A percentile compares a stretch with the other conserved stretches of the same genome.
Conservation (phyloP, 2,888 invertebrate genomes). For the Drosophila tanythrix region DNA sequence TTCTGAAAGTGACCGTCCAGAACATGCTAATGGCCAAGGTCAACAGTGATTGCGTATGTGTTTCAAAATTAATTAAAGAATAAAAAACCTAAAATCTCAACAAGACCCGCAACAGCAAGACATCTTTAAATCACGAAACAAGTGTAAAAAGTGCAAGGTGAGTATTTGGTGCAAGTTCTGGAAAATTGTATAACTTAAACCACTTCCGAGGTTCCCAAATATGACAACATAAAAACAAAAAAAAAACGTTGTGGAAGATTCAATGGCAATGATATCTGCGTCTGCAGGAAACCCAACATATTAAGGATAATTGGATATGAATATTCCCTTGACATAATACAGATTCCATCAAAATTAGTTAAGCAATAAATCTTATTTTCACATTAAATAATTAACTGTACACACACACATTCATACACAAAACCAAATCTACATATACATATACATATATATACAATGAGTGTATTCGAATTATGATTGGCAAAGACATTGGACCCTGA, state of each 20-base stretch:
- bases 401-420: background rate
- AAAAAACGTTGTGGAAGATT: background rate
- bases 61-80: background rate
- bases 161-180: background rate
- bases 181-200: background rate
- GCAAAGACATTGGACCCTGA: background rate
- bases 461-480: background rate
- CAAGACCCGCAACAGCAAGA: background rate
- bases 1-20: slow-evolving; percentile 62
- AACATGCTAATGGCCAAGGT: background rate
- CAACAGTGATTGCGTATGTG: background rate
- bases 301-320: background rate
- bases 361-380: background rate
- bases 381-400: background rate
- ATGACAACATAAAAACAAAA: background rate
- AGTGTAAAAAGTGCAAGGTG: background rate
- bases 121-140: background rate
- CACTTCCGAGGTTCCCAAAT: background rate
- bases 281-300: background rate
- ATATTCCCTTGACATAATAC: background rate
- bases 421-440: background rate
- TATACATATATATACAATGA: background rate
- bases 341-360: background rate
- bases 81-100: background rate
- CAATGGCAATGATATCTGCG: background rate